A percentile compares a stretch with the other conserved stretches of the same genome.
phyloP scores from a whole-genome alignment of 1,140 invertebrate genomes.

The Mylabris phalerata region DNA sequence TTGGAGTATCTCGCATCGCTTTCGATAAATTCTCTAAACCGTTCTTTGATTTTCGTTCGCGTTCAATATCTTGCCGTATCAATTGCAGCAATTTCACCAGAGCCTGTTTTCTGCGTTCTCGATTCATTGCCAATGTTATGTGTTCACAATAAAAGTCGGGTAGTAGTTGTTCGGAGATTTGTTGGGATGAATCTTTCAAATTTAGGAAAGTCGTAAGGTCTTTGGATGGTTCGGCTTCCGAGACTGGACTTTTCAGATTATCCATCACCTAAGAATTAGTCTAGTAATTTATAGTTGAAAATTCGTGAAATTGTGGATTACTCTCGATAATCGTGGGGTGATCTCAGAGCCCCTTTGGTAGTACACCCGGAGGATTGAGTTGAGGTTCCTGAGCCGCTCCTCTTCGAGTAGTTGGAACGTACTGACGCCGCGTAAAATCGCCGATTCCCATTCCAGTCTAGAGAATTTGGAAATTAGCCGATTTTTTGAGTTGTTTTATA shows the following conservation, averaged over 20 bases:
- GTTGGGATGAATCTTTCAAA: slow-evolving; percentile 49
- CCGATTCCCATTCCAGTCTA: slow-evolving; percentile 86
- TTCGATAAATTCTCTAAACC: slow-evolving; percentile 83
- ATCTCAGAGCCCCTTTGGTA: too few species aligned
- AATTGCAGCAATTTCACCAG: slow-evolving; percentile 76
- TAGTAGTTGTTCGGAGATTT: slow-evolving; percentile 67
- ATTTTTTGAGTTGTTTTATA: not conserved
- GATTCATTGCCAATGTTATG: slow-evolving; percentile 86
- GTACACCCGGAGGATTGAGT: slow-evolving; percentile 48
- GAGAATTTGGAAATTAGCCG: slow-evolving; percentile 7
- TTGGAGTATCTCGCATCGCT: slow-evolving; percentile 85
- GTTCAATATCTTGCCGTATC: slow-evolving; percentile 76
- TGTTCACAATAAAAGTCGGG: slow-evolving; percentile 95
- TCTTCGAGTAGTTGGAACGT: slow-evolving; percentile 80
- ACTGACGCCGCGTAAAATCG: slow-evolving; percentile 71
- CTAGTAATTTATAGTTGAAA: slow-evolving; percentile 65
- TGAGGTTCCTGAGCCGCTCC: slow-evolving; percentile 76
- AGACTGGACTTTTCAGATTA: slow-evolving; percentile 60
- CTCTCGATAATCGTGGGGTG: too few species aligned
- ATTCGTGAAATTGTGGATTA: slow-evolving; percentile 54
- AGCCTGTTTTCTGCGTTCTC: slow-evolving; percentile 76
- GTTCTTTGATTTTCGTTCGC: slow-evolving; percentile 76
- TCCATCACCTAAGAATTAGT: slow-evolving; percentile 60
- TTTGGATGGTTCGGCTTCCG: slow-evolving; percentile 60
- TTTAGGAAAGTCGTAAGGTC: slow-evolving; percentile 64